phyloP scores from a whole-genome alignment of 2,888 invertebrate species.

The Cheilosia impressa region DNA sequence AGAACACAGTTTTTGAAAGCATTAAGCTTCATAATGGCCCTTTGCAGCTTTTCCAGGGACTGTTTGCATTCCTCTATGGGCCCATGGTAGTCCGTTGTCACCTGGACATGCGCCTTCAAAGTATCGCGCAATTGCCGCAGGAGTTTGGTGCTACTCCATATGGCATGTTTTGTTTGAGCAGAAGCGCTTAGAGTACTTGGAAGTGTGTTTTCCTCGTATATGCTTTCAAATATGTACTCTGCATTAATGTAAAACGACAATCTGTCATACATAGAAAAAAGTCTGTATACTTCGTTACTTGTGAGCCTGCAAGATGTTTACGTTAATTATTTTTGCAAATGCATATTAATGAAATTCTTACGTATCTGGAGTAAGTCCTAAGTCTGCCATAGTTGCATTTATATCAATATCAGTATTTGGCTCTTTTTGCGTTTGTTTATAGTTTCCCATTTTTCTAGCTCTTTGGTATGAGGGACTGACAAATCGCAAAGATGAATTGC shows the following conservation, averaged over 20 bases:
- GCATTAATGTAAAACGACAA: constrained; percentile 48
- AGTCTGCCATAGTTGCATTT: constrained; percentile 36
- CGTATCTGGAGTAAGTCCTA: constrained; percentile 54
- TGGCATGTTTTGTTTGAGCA: constrained; percentile 40
- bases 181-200: constrained; percentile 57
- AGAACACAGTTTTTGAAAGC: constrained; percentile 31
- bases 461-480: neutral
- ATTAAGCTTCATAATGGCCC: constrained; percentile 34
- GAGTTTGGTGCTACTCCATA: constrained; percentile 46
- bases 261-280: constrained; percentile 37
- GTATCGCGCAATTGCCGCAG: constrained; percentile 21
- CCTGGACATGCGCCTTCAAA: neutral
- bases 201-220: constrained; percentile 33
- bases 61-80: constrained; percentile 36
- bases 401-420: constrained; percentile 45
- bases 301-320: constrained; percentile 17
- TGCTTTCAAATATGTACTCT: constrained; percentile 13
- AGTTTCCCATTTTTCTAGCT: constrained; percentile 11
- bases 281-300: constrained; percentile 44
- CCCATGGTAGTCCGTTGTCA: constrained; percentile 23
- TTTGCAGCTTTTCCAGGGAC: constrained; percentile 19
- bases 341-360: neutral
- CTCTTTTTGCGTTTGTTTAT: neutral
- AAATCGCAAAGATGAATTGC: constrained; percentile 4
- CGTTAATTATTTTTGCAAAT: neutral